A percentile compares a stretch with the other conserved stretches of the same genome.
These are phyloP conservation scores for Phalacrocorax brasilianus DNA, from an alignment of 2,113 vertebrate species.

Conservation along the genomic window DNA sequence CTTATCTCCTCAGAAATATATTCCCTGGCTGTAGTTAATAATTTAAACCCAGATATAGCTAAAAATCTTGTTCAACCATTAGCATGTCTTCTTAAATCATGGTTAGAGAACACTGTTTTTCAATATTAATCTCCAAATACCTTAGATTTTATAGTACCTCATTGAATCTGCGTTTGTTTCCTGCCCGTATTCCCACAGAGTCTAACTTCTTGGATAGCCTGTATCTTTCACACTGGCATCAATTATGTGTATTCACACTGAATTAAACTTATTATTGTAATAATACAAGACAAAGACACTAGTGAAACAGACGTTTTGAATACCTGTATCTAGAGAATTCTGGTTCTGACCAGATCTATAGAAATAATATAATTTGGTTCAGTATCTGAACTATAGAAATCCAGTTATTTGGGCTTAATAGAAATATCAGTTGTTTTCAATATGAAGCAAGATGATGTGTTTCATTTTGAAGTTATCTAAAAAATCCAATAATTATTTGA, in stretches of 20 bases:
- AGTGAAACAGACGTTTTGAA: background rate
- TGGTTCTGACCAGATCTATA: background rate
- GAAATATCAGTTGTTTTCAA: background rate
- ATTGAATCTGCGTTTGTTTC: background rate
- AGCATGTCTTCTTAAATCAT: background rate
- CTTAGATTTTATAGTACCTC: background rate
- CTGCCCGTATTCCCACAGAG: background rate
- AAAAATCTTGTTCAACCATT: background rate
- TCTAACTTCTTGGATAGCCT: background rate
- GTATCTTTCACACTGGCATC: background rate
- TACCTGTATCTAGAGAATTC: background rate
- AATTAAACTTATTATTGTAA: background rate
- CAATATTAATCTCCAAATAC: background rate
- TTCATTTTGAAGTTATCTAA: background rate
- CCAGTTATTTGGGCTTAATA: background rate
- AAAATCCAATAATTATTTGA: background rate
- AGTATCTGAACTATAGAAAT: background rate
- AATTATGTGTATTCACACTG: background rate
- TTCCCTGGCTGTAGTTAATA: background rate
- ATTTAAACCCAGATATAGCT: background rate
- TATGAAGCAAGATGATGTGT: background rate
- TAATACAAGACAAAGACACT: background rate
- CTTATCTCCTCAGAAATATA: background rate
- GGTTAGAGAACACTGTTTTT: background rate
- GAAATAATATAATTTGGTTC: background rate